phyloP scores from a whole-genome alignment of 2,113 vertebrate species.

The Xiphophorus couchianus region DNA sequence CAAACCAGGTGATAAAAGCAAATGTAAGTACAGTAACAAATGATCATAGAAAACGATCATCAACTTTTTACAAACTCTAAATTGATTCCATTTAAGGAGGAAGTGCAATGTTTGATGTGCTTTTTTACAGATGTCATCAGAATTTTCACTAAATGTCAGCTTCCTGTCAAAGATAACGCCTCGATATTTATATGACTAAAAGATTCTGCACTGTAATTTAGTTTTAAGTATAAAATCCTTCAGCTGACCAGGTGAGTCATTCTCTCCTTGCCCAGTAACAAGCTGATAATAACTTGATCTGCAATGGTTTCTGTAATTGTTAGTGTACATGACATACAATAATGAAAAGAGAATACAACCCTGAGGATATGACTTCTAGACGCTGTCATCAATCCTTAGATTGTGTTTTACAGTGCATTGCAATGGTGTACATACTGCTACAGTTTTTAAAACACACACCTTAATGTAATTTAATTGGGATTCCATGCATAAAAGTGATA shows the following conservation, averaged over 20 bases:
- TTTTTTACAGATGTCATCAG: not conserved
- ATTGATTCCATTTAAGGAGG: not conserved
- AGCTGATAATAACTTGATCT: not conserved
- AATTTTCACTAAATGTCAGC: not conserved
- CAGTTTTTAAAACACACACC: not conserved
- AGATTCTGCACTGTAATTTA: not conserved
- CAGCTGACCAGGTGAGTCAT: not conserved
- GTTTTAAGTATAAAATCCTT: not conserved
- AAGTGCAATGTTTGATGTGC: not conserved
- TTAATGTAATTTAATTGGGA: not conserved
- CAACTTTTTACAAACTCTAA: too few relatives aligned
- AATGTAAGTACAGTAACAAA: too few relatives aligned
- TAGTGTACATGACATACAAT: not conserved
- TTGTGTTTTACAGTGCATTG: not conserved
- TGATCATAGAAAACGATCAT: too few relatives aligned
- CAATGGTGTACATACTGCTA: not conserved
- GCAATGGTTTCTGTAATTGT: not conserved
- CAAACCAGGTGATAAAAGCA: too few relatives aligned
- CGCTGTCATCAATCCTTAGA: not conserved
- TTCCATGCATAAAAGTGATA: not conserved
- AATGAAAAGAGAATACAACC: not conserved
- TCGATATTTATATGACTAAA: not conserved
- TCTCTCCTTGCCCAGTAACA: not conserved
- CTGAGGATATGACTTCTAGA: not conserved
- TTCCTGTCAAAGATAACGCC: too few relatives aligned